Evolutionary conservation across 2,888 invertebrate species (phyloP), one percentile per base, ranked within the genome.

Genomic region (Lepidochitona cinerea): DNA sequence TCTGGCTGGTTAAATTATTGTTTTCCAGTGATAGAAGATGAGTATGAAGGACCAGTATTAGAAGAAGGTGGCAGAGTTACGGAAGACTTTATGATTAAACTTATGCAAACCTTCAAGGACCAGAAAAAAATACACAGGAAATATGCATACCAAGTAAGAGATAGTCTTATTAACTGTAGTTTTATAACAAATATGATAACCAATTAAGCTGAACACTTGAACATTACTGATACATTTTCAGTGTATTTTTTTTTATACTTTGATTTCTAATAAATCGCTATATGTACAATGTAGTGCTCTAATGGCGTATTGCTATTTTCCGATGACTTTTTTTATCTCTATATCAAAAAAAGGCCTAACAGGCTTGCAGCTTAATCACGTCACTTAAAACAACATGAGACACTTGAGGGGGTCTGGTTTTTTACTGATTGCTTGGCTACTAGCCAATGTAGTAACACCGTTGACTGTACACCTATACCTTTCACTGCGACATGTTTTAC

Each of bases 91-190:
- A 95, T 97, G 93, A 93, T 93, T 73, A 95, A 96, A 71, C 93
- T 99, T 71, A 95, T 99, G 94, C 94, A 96, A 81, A 94, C 95
- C 88, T 99, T 96, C 91, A 96, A 95, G 91, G 93, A 94, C 71
- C 96, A 98, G 91, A 96, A 96, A 88, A 96, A 95, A 92, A 92
- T 99, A 77, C 99, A 99, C 92, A 94, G 96, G 87, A 98, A 97
- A 93, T 98, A 95, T 93, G 99, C 99, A 33, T 99, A 96, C 91
- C 96, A 97, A 93, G 97, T 89, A 78, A 23, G 49, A 1, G 23
- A 18, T n/a, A n/a, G n/a, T n/a, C n/a, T n/a, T n/a, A n/a, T n/a
- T n/a, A n/a, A n/a, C n/a, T n/a, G n/a, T n/a, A n/a, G n/a, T n/a
- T n/a, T n/a, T n/a, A n/a, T n/a, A n/a, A n/a, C n/a, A n/a, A n/a